These are phyloP conservation scores for Cynaeus angustus DNA, from an alignment of 2,888 invertebrate species.

Conservation along the genomic window DNA sequence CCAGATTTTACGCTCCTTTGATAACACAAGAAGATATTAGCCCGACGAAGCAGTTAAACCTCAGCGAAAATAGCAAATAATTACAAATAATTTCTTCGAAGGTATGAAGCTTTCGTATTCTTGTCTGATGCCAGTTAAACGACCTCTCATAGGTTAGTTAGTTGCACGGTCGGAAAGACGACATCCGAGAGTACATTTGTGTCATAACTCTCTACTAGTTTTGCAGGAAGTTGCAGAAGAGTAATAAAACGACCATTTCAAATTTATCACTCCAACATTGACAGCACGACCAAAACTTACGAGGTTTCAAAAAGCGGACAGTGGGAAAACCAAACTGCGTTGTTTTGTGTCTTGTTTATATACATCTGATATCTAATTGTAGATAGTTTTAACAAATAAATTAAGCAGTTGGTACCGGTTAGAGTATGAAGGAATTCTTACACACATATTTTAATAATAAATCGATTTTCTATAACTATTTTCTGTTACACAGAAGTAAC, in stretches of 20 bases:
- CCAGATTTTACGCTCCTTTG: no score
- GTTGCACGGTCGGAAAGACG: slow-evolving; percentile 38
- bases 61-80: slow-evolving; percentile 22
- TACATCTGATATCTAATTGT: no score
- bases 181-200: slow-evolving; percentile 43
- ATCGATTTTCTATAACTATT: no score
- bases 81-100: slow-evolving; percentile 20
- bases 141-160: slow-evolving; percentile 56
- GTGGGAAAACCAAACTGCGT: no score
- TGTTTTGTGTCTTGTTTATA: no score
- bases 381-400: no score
- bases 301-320: neutral
- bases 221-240: slow-evolving; percentile 42
- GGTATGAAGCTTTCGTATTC: slow-evolving; percentile 30
- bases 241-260: slow-evolving; percentile 41
- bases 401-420: no score
- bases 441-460: no score
- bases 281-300: slow-evolving; percentile 11
- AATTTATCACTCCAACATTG: slow-evolving; percentile 27
- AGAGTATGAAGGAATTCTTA: no score
- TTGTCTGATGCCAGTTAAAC: slow-evolving; percentile 51
- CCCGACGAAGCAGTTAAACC: neutral
- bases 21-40: neutral
- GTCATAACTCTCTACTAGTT: slow-evolving; percentile 44
- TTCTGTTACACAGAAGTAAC: no score